Evolutionary conservation across 1,140 invertebrate species (phyloP).

Genomic region (Neodiprion pinetum): DNA sequence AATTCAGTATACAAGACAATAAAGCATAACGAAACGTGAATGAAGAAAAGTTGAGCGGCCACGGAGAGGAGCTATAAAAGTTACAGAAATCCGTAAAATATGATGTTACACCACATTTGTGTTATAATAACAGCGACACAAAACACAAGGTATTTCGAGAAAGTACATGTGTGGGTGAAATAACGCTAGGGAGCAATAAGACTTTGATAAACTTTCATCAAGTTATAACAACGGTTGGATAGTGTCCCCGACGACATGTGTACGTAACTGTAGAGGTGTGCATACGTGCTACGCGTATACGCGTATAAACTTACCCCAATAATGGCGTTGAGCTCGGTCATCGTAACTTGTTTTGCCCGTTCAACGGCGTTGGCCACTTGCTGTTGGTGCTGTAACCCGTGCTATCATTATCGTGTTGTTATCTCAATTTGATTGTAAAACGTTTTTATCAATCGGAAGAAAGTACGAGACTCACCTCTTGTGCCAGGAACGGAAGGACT

Average conservation of each 20-base stretch:
- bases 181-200: background rate
- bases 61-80: too few relatives aligned
- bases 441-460: constrained; percentile 40
- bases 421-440: constrained; percentile 51
- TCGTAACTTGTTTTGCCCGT: constrained; percentile 94
- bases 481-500: constrained; percentile 88
- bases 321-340: constrained; percentile 91
- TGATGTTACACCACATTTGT: too few relatives aligned
- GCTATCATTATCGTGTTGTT: constrained; percentile 61
- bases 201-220: background rate
- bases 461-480: constrained; percentile 70
- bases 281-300: too few relatives aligned
- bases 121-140: background rate
- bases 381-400: constrained; percentile 80
- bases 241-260: too few relatives aligned
- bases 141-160: background rate
- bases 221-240: background rate
- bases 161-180: constrained; percentile 12
- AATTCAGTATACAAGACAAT: too few relatives aligned
- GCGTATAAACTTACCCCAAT: constrained; percentile 76
- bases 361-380: constrained; percentile 94
- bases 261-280: background rate
- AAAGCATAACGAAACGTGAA: too few relatives aligned
- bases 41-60: too few relatives aligned
- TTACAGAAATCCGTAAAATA: too few relatives aligned